A percentile compares a stretch with the other conserved stretches of the same genome.
phyloP scores from a whole-genome alignment of 2,113 vertebrate genomes.

The Ammospiza caudacuta region DNA sequence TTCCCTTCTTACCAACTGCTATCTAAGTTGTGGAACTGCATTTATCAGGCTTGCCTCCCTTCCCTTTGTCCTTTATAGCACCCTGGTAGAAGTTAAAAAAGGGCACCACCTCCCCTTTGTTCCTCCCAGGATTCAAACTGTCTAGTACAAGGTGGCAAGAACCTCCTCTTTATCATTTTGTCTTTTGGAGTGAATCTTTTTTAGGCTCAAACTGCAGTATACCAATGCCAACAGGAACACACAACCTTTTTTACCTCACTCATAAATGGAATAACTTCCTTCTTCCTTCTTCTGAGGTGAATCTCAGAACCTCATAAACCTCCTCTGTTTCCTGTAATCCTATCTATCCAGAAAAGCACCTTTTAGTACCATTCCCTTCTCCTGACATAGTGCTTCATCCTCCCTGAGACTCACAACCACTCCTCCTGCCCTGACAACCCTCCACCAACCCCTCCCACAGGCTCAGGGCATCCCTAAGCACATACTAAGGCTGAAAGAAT shows the following conservation, averaged over 20 bases:
- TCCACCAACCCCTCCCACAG: neutral
- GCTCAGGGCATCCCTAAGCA: neutral
- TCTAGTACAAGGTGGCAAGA: neutral
- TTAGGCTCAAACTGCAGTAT: neutral
- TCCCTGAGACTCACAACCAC: neutral
- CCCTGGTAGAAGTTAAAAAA: neutral
- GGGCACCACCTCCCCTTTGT: neutral
- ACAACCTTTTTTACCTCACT: neutral
- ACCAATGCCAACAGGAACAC: neutral
- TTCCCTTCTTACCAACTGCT: neutral
- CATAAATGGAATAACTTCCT: neutral
- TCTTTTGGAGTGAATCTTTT: neutral
- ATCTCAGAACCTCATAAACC: neutral
- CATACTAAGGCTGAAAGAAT: neutral
- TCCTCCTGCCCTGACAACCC: neutral
- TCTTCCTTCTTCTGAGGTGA: neutral
- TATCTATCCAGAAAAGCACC: neutral
- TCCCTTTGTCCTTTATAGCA: neutral
- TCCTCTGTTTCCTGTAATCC: neutral
- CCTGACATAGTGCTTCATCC: accelerated
- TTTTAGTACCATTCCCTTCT: neutral
- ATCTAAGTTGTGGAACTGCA: neutral
- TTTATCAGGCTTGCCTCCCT: neutral
- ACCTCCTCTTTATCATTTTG: neutral
- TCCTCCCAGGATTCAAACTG: neutral